Base-by-base conservation (phyloP, 2,888 invertebrate species). In the Brachypalpus laphriformis region DNA sequence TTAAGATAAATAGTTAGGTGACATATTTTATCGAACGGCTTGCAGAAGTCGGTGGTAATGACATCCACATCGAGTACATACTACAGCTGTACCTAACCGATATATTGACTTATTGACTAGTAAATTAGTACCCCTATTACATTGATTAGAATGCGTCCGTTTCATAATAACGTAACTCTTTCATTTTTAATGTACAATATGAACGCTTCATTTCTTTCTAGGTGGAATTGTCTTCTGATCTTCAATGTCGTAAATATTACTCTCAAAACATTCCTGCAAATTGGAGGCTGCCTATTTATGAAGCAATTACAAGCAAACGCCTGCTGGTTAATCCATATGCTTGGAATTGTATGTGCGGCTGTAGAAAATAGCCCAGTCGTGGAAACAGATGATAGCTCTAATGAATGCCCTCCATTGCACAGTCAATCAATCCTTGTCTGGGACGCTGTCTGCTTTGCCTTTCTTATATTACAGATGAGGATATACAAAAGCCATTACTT, bases 401-500 rank as follows among this genome's bases (percentile, higher is more conserved):
- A 81, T 2, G 89, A 86, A 0, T 92, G 91, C 61, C 91, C 94
- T 0, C 95, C 96, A 1, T 95, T 96, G 0, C 94, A 94, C 87
- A 96, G 96, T 88, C 97, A 97, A 90, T 96, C 98, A 42, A 97
- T 97, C 0, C 93, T 99, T 86, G 95, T 97, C 3, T 99, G 98
- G 98, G 99, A 99, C 90, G 96, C 97, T 2, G 94, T 98, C 51
- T 99, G 99, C 90, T 98, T 99, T 91, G 96, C 95, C 0, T 98
- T 98, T 91, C 94, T 99, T 7, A 93, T 99, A 70, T 93, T 99
- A 80, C 99, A 99, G 92, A 94, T 97, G 88, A 94, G 99, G 87
- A 94, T 99, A 68, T 99, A 99, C 93, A 96, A 96, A 89, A 98
- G 98, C 88, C 97, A 97, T 92, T 99, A 99, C 92, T 99, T 99